Evolutionary conservation across 2,797 vertebrate species (phyloP).

Genomic region (Centropyge bicolor): DNA sequence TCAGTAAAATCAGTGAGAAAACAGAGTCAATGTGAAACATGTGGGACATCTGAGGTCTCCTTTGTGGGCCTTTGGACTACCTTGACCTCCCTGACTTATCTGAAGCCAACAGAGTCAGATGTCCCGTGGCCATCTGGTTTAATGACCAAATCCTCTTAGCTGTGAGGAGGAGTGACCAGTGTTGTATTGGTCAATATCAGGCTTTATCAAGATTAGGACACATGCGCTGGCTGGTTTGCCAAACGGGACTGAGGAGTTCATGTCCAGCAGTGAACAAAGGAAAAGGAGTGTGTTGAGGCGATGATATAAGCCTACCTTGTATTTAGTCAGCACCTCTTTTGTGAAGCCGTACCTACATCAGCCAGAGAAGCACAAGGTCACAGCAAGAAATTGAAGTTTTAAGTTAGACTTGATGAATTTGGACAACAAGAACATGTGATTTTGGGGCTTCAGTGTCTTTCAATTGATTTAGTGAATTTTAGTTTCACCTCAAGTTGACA

Average conservation of each 20-base stretch:
- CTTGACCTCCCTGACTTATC: slow-evolving; percentile 21
- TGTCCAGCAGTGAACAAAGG: slow-evolving; percentile 16
- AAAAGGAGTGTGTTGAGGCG: neutral
- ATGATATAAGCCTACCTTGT: slow-evolving; percentile 86
- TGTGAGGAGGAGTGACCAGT: slow-evolving; percentile 19
- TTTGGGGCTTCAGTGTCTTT: neutral
- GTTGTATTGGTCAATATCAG: slow-evolving; percentile 2
- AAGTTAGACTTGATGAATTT: neutral
- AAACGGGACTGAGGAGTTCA: slow-evolving; percentile 16
- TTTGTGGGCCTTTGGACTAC: neutral
- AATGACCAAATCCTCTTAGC: slow-evolving; percentile 74
- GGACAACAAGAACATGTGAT: neutral
- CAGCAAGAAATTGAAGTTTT: slow-evolving; percentile 2
- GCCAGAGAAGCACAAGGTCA: slow-evolving; percentile 44
- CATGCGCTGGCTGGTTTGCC: neutral
- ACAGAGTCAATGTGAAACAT: neutral
- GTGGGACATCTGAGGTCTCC: neutral
- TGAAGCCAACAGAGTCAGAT: slow-evolving; percentile 28
- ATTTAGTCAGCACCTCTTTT: slow-evolving; percentile 95
- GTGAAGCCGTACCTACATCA: slow-evolving; percentile 93
- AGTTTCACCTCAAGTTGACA: slow-evolving; percentile 91
- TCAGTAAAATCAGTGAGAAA: neutral
- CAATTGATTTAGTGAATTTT: too few relatives aligned
- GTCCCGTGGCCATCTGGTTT: slow-evolving; percentile 34
- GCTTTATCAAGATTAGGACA: slow-evolving; percentile 24